Conservation (phyloP, 2,797 vertebrate genomes). For the Schizothorax lantsangensis region DNA sequence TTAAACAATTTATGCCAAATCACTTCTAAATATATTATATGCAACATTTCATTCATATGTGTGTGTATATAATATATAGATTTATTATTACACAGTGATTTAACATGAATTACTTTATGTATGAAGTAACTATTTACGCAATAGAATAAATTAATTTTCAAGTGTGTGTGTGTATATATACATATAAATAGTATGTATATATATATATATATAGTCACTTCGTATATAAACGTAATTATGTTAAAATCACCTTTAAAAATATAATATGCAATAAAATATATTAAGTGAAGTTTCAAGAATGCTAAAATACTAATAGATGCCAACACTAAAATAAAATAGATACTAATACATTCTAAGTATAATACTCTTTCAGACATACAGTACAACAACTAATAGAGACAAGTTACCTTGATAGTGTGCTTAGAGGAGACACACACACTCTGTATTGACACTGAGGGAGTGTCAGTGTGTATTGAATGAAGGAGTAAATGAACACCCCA, state of each 20-base stretch:
- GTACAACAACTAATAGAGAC: constrained; percentile 50
- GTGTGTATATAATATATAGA: background rate
- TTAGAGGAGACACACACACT: constrained; percentile 35
- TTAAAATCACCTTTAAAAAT: background rate
- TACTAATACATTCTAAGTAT: background rate
- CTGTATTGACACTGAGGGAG: constrained; percentile 76
- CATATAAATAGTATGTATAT: no score
- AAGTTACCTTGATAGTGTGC: constrained; percentile 23
- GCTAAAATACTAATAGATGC: background rate
- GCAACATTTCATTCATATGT: background rate
- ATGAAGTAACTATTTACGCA: background rate
- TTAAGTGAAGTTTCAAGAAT: background rate
- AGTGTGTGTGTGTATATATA: background rate
- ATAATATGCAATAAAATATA: background rate
- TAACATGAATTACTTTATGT: background rate
- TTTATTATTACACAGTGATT: background rate
- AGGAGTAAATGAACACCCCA: constrained; percentile 72
- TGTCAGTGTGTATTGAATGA: constrained; percentile 80
- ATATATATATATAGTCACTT: no score
- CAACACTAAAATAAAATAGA: background rate
- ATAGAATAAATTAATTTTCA: background rate
- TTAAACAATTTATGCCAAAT: background rate
- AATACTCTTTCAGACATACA: constrained; percentile 47
- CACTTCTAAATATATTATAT: background rate
- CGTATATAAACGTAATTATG: background rate